Base-by-base conservation (phyloP, 2,797 vertebrate species). In the Micromesistius poutassou region DNA sequence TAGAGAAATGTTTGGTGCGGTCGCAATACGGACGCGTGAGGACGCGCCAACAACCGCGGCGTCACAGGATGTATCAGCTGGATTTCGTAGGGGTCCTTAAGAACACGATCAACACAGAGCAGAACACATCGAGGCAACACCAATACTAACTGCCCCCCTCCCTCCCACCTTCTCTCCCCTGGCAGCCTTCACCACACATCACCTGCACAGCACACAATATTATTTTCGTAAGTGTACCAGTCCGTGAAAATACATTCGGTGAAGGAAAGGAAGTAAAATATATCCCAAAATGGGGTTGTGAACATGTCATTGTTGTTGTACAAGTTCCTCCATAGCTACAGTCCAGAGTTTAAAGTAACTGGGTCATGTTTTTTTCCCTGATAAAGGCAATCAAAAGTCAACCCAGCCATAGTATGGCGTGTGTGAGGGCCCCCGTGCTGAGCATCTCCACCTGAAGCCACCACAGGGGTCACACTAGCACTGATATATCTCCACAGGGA, bases 371-470 rank as follows among this genome's bases (percentile, higher is more conserved):
- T 62, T 62, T 50, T 22, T 22, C 46, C 55, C 55, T n/a, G n/a
- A 62, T 62, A 25, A 62, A 62, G 55, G 55, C 55, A 62, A 55
- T 55, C 46, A 55, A 22, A 55, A 25, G 22, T 62, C 55, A 62
- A 8, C 55, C 55, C 62, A 28, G 28, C 12, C 28, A 25, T n/a
- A 68, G 62, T 4, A 10, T 28, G 6, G 1, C n/a, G 25, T 68
- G 25, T 68, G 25, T 28, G 62, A 13, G 62, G 62, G n/a, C 2
- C 6, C 1, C 55, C n/a, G 10, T 28, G n/a, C 55, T 66, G 55
- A 9, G 55, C 55, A 28, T 16, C 42, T 19, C 46, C 81, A 85
- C 74, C 88, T 85, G 88, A 85, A 13, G 80, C 81, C 76, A 71
- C 70, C 80, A 76, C 78, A 68, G 62, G 25, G 36, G 25, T 28